Evolutionary conservation across 2,888 invertebrate genomes (phyloP).

Genomic region (Hedychridium roseum): DNA sequence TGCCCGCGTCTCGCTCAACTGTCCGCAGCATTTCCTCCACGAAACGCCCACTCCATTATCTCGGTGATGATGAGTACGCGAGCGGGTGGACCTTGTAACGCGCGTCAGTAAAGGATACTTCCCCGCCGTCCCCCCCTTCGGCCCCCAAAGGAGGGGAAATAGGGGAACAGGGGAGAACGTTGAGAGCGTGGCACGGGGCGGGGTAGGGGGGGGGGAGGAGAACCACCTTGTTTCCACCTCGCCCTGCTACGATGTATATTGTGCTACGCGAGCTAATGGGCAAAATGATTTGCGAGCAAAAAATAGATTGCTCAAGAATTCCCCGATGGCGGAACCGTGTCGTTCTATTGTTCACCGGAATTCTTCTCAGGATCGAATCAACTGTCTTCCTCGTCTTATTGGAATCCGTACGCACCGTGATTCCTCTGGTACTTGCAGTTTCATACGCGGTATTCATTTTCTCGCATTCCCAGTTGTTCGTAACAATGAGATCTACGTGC

Average conservation of each 20-base stretch:
- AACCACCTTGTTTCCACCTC: conserved; percentile 16
- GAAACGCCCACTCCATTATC: conserved; percentile 63
- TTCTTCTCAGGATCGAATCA: no score
- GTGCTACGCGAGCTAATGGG: conserved; percentile 50
- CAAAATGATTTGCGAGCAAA: conserved; percentile 57
- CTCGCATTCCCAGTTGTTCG: no score
- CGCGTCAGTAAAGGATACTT: conserved; percentile 52
- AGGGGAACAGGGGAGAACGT: no score
- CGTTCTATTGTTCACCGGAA: no score
- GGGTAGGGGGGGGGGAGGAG: no score
- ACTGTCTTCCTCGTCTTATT: no score
- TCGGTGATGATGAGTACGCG: conserved; percentile 62
- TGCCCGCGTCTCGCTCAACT: no score
- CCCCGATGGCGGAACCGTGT: conserved; percentile 36
- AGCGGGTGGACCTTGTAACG: conserved; percentile 57
- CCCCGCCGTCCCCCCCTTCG: conserved; percentile 20
- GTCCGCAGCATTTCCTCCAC: conserved; percentile 47
- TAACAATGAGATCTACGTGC: no score
- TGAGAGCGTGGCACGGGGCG: no score
- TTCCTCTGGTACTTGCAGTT: no score
- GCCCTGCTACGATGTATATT: conserved; percentile 29
- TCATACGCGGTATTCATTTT: no score
- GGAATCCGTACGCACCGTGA: no score
- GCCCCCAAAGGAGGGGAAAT: not conserved
- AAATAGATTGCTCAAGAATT: conserved; percentile 45